These are phyloP conservation scores for Drosophila elegans DNA, from an alignment of 1,140 invertebrate genomes.

Conservation along the genomic window DNA sequence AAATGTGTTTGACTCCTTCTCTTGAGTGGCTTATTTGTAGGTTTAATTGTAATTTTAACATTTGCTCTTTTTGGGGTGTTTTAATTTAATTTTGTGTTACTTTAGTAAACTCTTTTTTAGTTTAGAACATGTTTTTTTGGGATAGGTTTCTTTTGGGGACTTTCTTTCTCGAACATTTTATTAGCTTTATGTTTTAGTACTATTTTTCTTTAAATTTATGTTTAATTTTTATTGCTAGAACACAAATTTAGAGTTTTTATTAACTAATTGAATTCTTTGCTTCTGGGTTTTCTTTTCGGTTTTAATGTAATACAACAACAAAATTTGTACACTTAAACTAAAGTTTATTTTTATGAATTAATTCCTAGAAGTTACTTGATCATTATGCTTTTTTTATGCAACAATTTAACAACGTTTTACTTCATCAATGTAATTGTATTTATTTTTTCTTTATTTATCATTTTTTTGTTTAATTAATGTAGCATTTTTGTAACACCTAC, in stretches of 20 bases:
- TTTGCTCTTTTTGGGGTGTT: slow-evolving; percentile 68
- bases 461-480: slow-evolving; percentile 54
- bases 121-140: slow-evolving; percentile 72
- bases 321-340: slow-evolving; percentile 81
- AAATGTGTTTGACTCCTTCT: slow-evolving; percentile 36
- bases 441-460: slow-evolving; percentile 42
- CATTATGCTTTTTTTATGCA: slow-evolving; percentile 70
- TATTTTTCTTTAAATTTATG: slow-evolving; percentile 59
- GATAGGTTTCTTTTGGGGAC: slow-evolving; percentile 55
- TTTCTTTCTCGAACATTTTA: slow-evolving; percentile 37
- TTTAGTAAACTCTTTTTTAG: slow-evolving; percentile 74
- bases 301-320: slow-evolving; percentile 78
- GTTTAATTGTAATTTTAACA: slow-evolving; percentile 81
- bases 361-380: slow-evolving; percentile 75
- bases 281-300: slow-evolving; percentile 39
- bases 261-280: slow-evolving; percentile 52
- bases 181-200: slow-evolving; percentile 45
- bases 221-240: slow-evolving; percentile 79
- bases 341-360: slow-evolving; percentile 71
- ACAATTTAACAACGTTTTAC: slow-evolving; percentile 83
- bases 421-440: slow-evolving; percentile 69
- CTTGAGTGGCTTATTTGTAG: slow-evolving; percentile 65
- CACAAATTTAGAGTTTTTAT: slow-evolving; percentile 74
- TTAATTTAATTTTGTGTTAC: slow-evolving; percentile 74
- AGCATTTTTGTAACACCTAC: slow-evolving; percentile 72